phyloP scores from a whole-genome alignment of 2,113 vertebrate species.

The human region DNA sequence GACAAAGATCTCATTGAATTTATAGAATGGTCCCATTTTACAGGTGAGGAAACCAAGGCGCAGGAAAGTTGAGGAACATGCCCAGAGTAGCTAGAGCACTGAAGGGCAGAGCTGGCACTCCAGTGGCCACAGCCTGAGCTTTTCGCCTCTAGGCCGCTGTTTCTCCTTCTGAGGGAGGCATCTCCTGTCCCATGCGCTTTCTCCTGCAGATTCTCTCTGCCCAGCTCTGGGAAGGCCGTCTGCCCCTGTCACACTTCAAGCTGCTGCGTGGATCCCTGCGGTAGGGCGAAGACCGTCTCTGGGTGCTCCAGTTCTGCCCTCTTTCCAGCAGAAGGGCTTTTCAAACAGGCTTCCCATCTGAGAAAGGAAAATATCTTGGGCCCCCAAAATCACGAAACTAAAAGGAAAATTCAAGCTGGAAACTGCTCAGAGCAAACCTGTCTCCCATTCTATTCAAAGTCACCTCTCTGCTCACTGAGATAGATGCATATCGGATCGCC shows the following conservation, averaged over 20 bases:
- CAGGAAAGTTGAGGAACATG: background rate
- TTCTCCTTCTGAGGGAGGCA: background rate
- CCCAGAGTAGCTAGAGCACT: background rate
- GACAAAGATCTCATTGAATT: background rate
- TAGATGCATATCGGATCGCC: too few species aligned
- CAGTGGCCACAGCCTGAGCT: accelerated
- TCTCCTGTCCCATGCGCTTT: accelerated
- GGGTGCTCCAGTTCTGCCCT: background rate
- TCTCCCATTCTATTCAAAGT: too few species aligned
- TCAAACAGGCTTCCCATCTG: background rate
- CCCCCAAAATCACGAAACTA: too few species aligned
- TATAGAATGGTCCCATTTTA: background rate
- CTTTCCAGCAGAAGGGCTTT: background rate
- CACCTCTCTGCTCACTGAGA: too few species aligned
- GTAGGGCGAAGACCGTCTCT: accelerated
- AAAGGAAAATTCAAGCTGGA: too few species aligned
- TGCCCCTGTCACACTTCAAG: accelerated
- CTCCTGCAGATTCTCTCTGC: background rate
- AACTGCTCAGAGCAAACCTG: too few species aligned
- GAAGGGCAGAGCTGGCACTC: background rate
- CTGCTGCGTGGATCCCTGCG: accelerated
- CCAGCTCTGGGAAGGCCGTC: background rate
- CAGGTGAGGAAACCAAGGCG: background rate
- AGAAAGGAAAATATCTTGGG: too few species aligned
- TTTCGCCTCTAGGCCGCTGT: too few species aligned